Evolutionary conservation across 1,140 invertebrate species (phyloP), one percentile per base, ranked within the genome.

Genomic region (Lanistes nyassanus): DNA sequence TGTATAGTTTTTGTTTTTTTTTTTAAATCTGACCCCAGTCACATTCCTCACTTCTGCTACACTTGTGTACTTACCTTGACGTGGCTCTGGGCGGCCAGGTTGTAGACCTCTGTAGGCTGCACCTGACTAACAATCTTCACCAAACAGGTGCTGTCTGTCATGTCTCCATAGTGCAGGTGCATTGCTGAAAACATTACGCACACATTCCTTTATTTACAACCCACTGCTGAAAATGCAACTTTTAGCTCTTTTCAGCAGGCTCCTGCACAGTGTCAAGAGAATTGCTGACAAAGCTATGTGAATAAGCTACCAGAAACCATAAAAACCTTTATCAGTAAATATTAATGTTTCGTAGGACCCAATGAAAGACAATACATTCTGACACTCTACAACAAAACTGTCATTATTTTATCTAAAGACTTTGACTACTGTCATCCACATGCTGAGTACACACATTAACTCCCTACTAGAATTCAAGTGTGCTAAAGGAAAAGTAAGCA

Each of bases 81-180:
- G 90, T 99, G 98, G 85, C 97, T 99, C 89, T 99, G 98, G 3
- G 98, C 98, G n/a, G 97, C 98, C 68, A 99, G 91, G 92, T 99
- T 99, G 87, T 99, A 99, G 79, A 99, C 95, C 91, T 99, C 98
- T 68, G 93, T 93, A 0, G 98, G 98, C 84, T 94, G 92, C 6
- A 96, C 92, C 85, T 92, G 91, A 70, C 91, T 93, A 65, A 99
- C 98, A 65, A 99, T 94, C 91, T 98, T 98, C 37, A 99, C 96
- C 79, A 99, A 91, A 89, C 97, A 98, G 79, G 96, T 97, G 51
- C 96, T 97, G 88, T 99, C 98, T 0, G 97, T 99, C 92, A 99
- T 94, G 85, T 99, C 98, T 42, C 98, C 98, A 91, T 99, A 99
- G 89, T 99, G 98, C 2, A 99, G 91, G 82, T 96, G 94, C 86